phyloP scores from a whole-genome alignment of 2,113 vertebrate species.

The Thryonomys swinderianus region DNA sequence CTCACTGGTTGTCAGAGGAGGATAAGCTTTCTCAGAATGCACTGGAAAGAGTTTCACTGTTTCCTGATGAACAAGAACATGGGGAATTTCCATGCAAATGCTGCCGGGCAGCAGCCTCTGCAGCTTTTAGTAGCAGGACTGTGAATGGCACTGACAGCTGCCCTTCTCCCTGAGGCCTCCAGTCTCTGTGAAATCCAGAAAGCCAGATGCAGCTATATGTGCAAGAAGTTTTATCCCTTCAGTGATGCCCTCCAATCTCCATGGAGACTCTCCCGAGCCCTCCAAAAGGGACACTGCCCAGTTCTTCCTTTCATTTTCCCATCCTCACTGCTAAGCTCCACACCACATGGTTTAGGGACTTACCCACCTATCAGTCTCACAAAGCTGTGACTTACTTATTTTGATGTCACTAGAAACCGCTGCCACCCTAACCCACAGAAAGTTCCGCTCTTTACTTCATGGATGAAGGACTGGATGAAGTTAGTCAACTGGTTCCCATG shows the following conservation, averaged over 20 bases:
- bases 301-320: background rate
- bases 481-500: no score
- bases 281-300: background rate
- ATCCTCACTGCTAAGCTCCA: background rate
- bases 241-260: background rate
- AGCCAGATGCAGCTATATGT: background rate
- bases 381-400: background rate
- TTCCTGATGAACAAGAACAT: background rate
- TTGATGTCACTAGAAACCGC: background rate
- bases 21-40: background rate
- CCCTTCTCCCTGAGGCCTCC: background rate
- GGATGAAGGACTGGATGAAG: fast-evolving
- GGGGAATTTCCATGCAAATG: background rate
- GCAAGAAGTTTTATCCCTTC: background rate
- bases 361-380: background rate
- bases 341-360: background rate
- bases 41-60: background rate
- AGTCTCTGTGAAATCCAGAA: background rate
- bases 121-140: background rate
- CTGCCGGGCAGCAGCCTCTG: background rate
- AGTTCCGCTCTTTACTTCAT: no score
- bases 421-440: background rate
- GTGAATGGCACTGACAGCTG: no score
- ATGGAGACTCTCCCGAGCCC: no score
- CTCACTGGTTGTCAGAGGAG: background rate